Conservation (phyloP, 53 echinoderm and acorn worm genomes). For the Mesocentrotus franciscanus region DNA sequence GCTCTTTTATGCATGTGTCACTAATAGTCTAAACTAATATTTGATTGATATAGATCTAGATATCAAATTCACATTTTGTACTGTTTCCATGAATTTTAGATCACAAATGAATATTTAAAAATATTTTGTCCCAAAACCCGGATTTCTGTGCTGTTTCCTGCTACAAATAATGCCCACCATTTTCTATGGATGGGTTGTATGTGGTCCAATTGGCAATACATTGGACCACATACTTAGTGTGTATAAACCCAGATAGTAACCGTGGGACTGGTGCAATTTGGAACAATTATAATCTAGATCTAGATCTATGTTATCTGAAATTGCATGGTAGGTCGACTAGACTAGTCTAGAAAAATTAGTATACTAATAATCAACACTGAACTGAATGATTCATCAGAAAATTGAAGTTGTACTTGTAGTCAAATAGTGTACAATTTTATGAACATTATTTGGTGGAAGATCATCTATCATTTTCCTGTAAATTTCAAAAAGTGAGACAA, state of each 20-base stretch:
- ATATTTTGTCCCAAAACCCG: constrained; percentile 9
- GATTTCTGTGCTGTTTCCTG: constrained; percentile 15
- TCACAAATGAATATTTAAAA: constrained; percentile 9
- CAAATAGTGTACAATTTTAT: constrained; percentile 3
- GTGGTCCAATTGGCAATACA: background rate
- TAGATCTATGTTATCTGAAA: too few relatives aligned
- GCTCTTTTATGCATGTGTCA: constrained; percentile 6
- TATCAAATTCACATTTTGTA: background rate
- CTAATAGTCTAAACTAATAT: background rate
- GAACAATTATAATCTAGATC: background rate
- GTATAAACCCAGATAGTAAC: background rate
- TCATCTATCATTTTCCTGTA: constrained; percentile 4
- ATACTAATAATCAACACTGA: background rate
- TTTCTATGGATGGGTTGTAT: constrained; percentile 6
- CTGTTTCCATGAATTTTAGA: background rate
- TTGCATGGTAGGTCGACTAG: too few relatives aligned
- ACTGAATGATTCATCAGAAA: constrained; percentile 15
- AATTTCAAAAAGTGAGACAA: background rate
- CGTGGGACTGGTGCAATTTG: background rate
- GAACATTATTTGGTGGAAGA: constrained; percentile 6
- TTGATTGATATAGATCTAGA: background rate
- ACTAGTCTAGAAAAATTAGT: too few relatives aligned
- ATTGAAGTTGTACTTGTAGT: background rate
- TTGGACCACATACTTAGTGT: background rate
- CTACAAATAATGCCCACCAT: background rate